Evolutionary conservation across 2,797 vertebrate species (phyloP), one percentile per base, ranked within the genome.

Genomic region (Characodon lateralis): DNA sequence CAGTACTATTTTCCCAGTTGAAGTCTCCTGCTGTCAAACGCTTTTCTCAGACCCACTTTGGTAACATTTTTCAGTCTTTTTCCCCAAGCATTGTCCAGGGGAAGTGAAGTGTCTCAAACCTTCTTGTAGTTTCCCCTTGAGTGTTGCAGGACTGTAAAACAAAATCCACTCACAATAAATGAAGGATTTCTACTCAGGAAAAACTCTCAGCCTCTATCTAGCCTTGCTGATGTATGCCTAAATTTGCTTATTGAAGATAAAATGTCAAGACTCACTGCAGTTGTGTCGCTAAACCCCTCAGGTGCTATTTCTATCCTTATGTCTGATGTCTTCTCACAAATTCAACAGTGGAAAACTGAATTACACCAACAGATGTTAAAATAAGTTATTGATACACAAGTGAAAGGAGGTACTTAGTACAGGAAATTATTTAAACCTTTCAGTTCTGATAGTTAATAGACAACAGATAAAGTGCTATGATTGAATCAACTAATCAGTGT

Each of bases 191-290:
- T 56, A 39, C 73, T 68, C 24, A 76, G 24, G 18, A 20, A n/a
- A 79, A 59, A 65, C 22, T 68, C n/a, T 39, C 73, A 41, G 70
- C 73, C 71, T 80, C 13, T 39, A 66, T 68, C 71, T 55, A 58
- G 73, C 35, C 41, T 50, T 68, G 76, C 58, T 77, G 31, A 65
- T 50, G 81, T 77, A 31, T 43, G 59, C 81, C 85, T 2, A 2
- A 74, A 81, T 84, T 79, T 86, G 72, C 81, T 82, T 61, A 76
- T 68, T 84, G 78, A 72, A 82, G 69, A 82, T 71, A 51, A 86
- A 80, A 88, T 78, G 78, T 77, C 87, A 22, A 83, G 35, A 89
- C 75, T 91, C 80, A 85, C 76, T 75, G 78, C 76, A 69, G 70
- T 74, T 76, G 78, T 82, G 81, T 63, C 59, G 75, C 63, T 5